Evolutionary conservation across 2,888 invertebrate genomes (phyloP), one percentile per base, ranked within the genome.

Genomic region (Agrotis exclamationis): DNA sequence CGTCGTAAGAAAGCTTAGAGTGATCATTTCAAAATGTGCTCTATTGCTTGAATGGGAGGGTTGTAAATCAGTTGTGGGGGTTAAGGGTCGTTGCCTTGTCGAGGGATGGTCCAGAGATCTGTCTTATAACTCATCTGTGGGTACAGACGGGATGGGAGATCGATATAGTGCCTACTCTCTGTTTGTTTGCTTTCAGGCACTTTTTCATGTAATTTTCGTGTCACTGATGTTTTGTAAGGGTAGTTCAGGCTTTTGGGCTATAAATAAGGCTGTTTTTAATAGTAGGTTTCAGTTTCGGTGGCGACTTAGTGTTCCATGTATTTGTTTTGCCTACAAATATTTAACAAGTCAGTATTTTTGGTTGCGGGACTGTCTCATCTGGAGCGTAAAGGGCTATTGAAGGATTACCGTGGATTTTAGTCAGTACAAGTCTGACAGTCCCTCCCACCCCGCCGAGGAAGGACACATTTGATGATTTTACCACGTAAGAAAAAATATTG

Each of bases 41-140:
- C 86, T 93, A 87, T 87, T 87, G 69, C 78, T 75, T 76, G 89
- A 77, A 84, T 89, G 79, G 59, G 81, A 71, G 76, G 85, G 87
- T 87, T 65, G 86, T 80, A 67, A 79, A 75, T 80, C 76, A 67
- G 48, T 70, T 87, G 68, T 76, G 73, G 74, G 57, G 62, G 69
- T 80, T 80, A 86, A 91, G 93, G 85, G 94, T 93, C 93, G 94
- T 88, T 88, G 89, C 84, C 89, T 89, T 84, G 85, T 77, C 74
- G 83, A 84, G 88, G 90, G 91, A 87, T 90, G 91, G 89, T 82
- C 84, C 69, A 22, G 84, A 88, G 86, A 86, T 87, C 89, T 92
- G 91, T 91, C 92, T 93, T 94, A 94, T 93, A 94, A 91, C 92
- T 94, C 94, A 93, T 94, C 92, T 86, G 93, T 95, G 94, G 94